phyloP scores from a whole-genome alignment of 2,797 vertebrate species.

The Sitta carolinensis region DNA sequence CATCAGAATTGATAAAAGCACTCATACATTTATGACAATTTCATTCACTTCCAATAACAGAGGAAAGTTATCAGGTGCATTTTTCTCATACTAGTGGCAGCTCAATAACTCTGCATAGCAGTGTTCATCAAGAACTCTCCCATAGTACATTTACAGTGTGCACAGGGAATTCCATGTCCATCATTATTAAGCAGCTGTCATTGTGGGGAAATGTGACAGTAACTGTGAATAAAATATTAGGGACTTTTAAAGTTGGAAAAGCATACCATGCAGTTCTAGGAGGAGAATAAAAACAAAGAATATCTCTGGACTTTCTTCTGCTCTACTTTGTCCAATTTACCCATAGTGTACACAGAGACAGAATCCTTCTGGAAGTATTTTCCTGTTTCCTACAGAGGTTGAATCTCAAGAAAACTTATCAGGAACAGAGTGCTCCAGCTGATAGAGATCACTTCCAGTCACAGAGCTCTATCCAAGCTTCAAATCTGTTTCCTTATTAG shows the following conservation, averaged over 20 bases:
- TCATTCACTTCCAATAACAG: conserved; percentile 37
- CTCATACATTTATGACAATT: conserved; percentile 18
- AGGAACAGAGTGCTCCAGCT: background rate
- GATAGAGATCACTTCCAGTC: background rate
- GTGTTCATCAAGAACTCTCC: background rate
- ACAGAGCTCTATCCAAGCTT: background rate
- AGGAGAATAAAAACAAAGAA: background rate
- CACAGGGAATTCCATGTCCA: background rate
- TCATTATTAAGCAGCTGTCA: background rate
- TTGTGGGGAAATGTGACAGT: background rate
- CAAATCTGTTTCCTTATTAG: background rate
- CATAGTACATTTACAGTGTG: background rate
- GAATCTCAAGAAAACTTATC: background rate
- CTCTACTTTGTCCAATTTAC: background rate
- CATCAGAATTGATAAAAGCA: conserved; percentile 32
- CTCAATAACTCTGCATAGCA: background rate
- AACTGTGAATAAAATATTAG: background rate
- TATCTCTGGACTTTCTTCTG: background rate
- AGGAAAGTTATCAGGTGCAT: conserved; percentile 21
- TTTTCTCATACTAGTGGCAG: background rate
- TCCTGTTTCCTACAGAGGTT: background rate
- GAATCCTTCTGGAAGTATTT: background rate
- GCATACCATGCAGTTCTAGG: background rate
- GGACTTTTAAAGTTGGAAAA: background rate
- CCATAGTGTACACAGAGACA: background rate